Conservation (phyloP, 2,797 vertebrate species). For the Pogonophryne albipinna region DNA sequence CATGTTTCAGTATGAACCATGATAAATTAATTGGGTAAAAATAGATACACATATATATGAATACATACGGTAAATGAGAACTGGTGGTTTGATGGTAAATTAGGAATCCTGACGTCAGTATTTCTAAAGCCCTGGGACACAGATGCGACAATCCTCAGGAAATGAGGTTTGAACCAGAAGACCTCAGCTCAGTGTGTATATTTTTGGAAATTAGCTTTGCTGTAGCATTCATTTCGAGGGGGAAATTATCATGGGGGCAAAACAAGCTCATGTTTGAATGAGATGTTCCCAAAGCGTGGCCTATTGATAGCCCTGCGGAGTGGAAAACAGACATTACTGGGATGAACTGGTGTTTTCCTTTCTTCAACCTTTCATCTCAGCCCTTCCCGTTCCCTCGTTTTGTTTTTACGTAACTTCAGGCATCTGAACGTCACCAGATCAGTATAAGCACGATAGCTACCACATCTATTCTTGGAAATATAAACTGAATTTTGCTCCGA, state of each 20-base stretch:
- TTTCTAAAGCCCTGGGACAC: constrained; percentile 31
- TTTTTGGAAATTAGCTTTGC: constrained; percentile 54
- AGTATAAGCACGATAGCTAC: constrained; percentile 35
- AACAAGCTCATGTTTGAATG: constrained; percentile 59
- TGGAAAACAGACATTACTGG: constrained; percentile 68
- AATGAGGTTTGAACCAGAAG: constrained; percentile 56
- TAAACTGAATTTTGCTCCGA: constrained; percentile 60
- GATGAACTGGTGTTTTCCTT: constrained; percentile 69
- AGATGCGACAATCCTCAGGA: constrained; percentile 52
- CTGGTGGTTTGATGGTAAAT: too few species aligned
- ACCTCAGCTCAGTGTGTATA: constrained; percentile 43
- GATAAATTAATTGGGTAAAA: too few species aligned
- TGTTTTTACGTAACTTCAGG: constrained; percentile 47
- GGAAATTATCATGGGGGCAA: constrained; percentile 59
- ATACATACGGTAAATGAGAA: too few species aligned
- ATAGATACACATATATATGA: too few species aligned
- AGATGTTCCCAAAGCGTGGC: constrained; percentile 64
- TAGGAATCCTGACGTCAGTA: neutral
- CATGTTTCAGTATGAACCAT: too few species aligned
- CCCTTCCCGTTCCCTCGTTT: constrained; percentile 6
- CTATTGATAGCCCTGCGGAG: constrained; percentile 66
- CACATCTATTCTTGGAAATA: constrained; percentile 68
- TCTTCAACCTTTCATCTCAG: constrained; percentile 53
- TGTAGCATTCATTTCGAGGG: constrained; percentile 45
- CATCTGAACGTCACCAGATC: constrained; percentile 51